phyloP scores from a whole-genome alignment of 2,888 invertebrate genomes.

The Globia sparganii region DNA sequence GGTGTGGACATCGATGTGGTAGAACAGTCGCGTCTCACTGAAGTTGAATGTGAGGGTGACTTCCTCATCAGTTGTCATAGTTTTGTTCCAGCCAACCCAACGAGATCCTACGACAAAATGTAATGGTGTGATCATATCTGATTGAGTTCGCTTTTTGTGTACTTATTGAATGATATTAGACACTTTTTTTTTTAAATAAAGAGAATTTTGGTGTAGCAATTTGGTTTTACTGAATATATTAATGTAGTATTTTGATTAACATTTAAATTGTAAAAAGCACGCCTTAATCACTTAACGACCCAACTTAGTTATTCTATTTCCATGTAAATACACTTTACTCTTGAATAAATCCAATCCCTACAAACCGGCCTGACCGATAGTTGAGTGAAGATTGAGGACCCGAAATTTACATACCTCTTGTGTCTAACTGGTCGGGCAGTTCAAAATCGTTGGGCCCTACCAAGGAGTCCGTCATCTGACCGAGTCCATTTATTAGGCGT shows the following conservation, averaged over 20 bases:
- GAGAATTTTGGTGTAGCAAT: neutral
- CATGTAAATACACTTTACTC: constrained; percentile 30
- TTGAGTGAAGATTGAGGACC: constrained; percentile 28
- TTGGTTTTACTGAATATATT: neutral
- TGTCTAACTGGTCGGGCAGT: constrained; percentile 90
- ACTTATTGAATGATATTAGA: neutral
- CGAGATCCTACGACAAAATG: constrained; percentile 87
- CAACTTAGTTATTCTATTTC: constrained; percentile 14
- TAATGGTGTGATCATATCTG: neutral
- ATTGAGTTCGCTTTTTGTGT: neutral
- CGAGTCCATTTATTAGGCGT: constrained; percentile 92
- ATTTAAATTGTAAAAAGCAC: constrained; percentile 13
- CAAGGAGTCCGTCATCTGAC: constrained; percentile 95
- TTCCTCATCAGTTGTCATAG: constrained; percentile 90
- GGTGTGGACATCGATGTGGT: constrained; percentile 93
- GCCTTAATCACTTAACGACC: constrained; percentile 17
- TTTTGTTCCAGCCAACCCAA: constrained; percentile 97
- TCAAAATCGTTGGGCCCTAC: constrained; percentile 92
- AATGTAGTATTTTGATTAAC: neutral
- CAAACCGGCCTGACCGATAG: constrained; percentile 18
- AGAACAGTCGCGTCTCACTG: constrained; percentile 93
- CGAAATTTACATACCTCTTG: constrained; percentile 84
- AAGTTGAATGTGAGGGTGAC: constrained; percentile 96
- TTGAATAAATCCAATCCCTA: constrained; percentile 35
- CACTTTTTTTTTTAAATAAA: neutral